Percentiles rank a stretch among this genome's conserved stretches.
These are phyloP conservation scores for Vannuccia rotundouncinata DNA, from an alignment of 2,888 invertebrate genomes.

Conservation along the genomic window DNA sequence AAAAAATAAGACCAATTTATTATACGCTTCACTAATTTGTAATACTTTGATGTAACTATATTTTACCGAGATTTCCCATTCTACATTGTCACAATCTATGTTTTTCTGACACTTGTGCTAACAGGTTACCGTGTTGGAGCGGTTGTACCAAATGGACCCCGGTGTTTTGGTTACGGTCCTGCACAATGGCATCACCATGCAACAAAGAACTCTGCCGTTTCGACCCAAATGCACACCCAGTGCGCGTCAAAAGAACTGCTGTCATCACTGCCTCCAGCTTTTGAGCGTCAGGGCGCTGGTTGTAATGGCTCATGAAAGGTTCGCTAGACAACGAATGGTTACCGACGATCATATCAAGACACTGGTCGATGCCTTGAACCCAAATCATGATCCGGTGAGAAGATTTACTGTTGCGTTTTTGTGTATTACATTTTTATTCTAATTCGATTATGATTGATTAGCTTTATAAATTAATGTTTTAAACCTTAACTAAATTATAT, in stretches of 20 bases:
- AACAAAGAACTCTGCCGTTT: constrained; percentile 62
- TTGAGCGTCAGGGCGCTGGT: constrained; percentile 62
- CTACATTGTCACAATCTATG: no score
- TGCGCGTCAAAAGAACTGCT: constrained; percentile 62
- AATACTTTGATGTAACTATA: no score
- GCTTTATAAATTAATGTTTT: no score
- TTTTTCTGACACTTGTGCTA: no score
- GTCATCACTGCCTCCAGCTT: constrained; percentile 63
- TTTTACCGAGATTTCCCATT: no score
- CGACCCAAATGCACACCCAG: constrained; percentile 63
- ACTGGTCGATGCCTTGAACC: constrained; percentile 62
- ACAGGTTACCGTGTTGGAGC: constrained; percentile 52
- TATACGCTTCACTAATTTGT: no score
- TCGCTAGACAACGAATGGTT: constrained; percentile 60
- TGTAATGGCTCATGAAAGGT: constrained; percentile 61
- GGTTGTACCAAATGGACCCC: constrained; percentile 55
- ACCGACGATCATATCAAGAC: constrained; percentile 62
- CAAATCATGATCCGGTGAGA: constrained; percentile 64
- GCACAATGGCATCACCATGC: constrained; percentile 63
- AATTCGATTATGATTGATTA: no score
- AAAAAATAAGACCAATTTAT: no score
- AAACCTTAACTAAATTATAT: no score
- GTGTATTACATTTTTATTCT: no score
- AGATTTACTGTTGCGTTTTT: no score
- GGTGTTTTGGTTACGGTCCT: constrained; percentile 61